Conservation (phyloP, 30 jellyfish, hydroid and myxozoan genomes). For the Turritopsis rubra region DNA sequence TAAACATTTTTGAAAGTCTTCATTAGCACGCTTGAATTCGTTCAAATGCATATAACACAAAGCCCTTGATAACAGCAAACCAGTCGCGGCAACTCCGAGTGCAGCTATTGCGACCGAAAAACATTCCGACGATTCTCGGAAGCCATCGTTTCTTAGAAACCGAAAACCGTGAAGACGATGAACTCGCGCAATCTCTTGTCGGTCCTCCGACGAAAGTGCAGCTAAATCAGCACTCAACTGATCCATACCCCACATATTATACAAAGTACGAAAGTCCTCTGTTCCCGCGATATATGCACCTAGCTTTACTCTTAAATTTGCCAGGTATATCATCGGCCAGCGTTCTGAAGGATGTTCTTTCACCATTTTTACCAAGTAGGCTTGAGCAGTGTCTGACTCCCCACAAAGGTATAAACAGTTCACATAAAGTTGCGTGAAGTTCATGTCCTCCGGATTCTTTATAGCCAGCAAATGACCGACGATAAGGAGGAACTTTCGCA, state of each 20-base stretch:
- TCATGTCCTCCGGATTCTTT: neutral
- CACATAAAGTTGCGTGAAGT: conserved; percentile 3
- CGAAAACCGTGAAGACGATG: conserved; percentile 80
- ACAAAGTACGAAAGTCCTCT: conserved; percentile 62
- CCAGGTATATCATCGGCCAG: conserved; percentile 68
- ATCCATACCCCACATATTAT: conserved; percentile 48
- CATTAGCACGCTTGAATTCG: conserved; percentile 50
- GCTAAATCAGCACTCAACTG: conserved; percentile 32
- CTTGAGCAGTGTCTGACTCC: conserved; percentile 63
- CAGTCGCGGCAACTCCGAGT: conserved; percentile 56
- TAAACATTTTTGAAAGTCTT: conserved; percentile 48
- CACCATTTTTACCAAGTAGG: conserved; percentile 37
- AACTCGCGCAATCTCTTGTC: conserved; percentile 79
- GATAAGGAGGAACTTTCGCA: neutral
- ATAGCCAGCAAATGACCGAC: conserved; percentile 2
- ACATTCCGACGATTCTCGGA: conserved; percentile 68
- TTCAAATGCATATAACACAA: conserved; percentile 61
- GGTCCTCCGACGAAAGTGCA: conserved; percentile 42
- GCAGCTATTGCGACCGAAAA: conserved; percentile 67
- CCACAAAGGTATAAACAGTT: conserved; percentile 1
- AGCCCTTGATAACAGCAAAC: conserved; percentile 62
- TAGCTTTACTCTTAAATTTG: conserved; percentile 59
- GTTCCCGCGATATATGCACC: conserved; percentile 91
- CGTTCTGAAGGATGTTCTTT: conserved; percentile 55
- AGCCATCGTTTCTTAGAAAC: conserved; percentile 33